Evolutionary conservation across 1,140 invertebrate genomes (phyloP).

Genomic region (Drosophila burlai): DNA sequence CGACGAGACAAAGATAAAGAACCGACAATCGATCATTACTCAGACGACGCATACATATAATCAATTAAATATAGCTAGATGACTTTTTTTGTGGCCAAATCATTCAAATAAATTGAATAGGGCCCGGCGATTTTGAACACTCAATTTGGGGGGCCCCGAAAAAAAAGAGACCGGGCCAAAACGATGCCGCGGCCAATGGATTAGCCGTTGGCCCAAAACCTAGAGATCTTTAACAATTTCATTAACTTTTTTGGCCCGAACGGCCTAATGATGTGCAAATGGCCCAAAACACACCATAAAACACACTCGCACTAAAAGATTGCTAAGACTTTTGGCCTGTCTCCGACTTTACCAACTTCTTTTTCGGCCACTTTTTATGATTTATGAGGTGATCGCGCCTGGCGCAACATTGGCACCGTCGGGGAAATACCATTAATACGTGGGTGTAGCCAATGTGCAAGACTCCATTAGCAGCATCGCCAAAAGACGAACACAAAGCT

Average conservation of each 20-base stretch:
- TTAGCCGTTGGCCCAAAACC: conserved; percentile 25
- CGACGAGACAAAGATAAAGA: conserved; percentile 45
- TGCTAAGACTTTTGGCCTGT: conserved; percentile 28
- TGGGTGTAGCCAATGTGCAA: conserved; percentile 49
- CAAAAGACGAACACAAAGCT: conserved; percentile 8
- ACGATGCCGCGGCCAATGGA: conserved; percentile 34
- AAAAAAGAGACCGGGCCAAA: conserved; percentile 14
- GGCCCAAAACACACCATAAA: conserved; percentile 53
- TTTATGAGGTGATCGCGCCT: conserved; percentile 57
- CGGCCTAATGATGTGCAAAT: conserved; percentile 54
- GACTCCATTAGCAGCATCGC: conserved; percentile 48
- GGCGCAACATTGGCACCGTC: conserved; percentile 36
- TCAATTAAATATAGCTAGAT: conserved; percentile 49
- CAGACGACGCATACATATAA: conserved; percentile 20
- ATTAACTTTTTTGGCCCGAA: conserved; percentile 40
- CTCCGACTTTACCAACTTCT: conserved; percentile 44
- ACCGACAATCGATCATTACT: conserved; percentile 48
- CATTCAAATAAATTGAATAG: conserved; percentile 49
- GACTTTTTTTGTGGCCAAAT: conserved; percentile 42
- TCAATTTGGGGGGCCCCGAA: conserved; percentile 21
- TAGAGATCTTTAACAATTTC: conserved; percentile 52
- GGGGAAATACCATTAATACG: conserved; percentile 45
- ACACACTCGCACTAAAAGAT: conserved; percentile 42
- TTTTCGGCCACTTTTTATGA: conserved; percentile 53
- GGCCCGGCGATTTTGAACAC: conserved; percentile 30